phyloP scores from a whole-genome alignment of 2,113 vertebrate genomes.

The Hippolais icterina region DNA sequence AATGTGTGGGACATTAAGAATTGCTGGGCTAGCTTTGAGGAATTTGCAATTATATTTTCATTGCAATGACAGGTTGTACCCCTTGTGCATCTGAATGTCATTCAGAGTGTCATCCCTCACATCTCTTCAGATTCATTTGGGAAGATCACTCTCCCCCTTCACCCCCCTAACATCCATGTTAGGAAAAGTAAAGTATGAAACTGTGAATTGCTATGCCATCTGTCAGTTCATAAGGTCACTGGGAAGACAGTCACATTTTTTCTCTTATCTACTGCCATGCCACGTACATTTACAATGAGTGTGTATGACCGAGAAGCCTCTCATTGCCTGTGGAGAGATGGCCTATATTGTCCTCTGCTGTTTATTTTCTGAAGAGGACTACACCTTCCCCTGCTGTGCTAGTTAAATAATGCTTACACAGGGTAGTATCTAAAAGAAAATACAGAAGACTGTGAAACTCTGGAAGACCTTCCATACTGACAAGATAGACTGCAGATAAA shows the following conservation, averaged over 20 bases:
- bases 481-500: not conserved
- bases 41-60: not conserved
- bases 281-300: not conserved
- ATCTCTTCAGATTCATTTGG: not conserved
- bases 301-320: not conserved
- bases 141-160: not conserved
- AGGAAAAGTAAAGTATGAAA: constrained; percentile 3
- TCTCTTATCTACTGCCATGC: not conserved
- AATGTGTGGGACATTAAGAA: not conserved
- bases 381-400: not conserved
- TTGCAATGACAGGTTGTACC: not conserved
- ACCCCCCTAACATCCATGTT: not conserved
- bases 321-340: not conserved
- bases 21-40: not conserved
- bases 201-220: not conserved
- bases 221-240: constrained; percentile 29
- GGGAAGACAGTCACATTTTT: constrained; percentile 34
- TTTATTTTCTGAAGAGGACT: not conserved
- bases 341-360: not conserved
- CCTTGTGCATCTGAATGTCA: not conserved
- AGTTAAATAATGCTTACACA: not conserved
- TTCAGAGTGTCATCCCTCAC: not conserved
- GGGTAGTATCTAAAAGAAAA: not conserved
- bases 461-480: not conserved
- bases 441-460: not conserved